Base-by-base conservation (phyloP, 1,140 invertebrate species). In the Potamilus streckersoni region DNA sequence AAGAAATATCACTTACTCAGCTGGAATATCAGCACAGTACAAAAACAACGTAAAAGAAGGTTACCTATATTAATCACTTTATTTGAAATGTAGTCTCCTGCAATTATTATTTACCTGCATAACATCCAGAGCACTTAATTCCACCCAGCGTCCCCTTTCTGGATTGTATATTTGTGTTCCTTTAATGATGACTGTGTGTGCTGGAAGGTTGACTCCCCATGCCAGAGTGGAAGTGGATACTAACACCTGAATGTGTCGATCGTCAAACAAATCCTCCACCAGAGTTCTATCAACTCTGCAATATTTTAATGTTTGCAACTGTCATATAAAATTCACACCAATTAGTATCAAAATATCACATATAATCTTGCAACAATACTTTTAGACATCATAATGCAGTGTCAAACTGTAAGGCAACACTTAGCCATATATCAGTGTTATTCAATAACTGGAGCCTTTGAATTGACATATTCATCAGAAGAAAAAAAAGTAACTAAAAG, bases 201-300 rank as follows among this genome's bases (percentile, higher is more conserved):
- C 98, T 0, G 98, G 98, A 71, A 99, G 92, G 91, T 99, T 99
- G 2, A 99, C 98, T 92, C 98, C 98, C 98, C 98, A 99, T 49
- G 98, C 98, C 31, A 99, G 91, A 0, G 98, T 99, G 0, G 98
- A 97, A 0, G 98, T 99, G 0, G 97, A 99, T 0, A 99, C 97
- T 31, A 99, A 89, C 19, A 99, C 97, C 91, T 98, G 96, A 88
- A 99, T 98, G 87, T 99, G 98, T 76, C 96, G 92, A 89, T 99
- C 98, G 56, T 96, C 97, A 92, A 99, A 99, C 69, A 99, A 92
- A 93, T 99, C 98, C 90, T 99, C 98, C 1, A 99, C 98, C 6
- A 99, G 90, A 0, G 97, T 98, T 87, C 98, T 93, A 91, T 99
- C 98, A 1, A 99, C 96, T 71, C 98, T 87, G 76, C 38, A 84